Conservation (phyloP, 2,113 vertebrate species). For the Sinocyclocheilus anophthalmus region DNA sequence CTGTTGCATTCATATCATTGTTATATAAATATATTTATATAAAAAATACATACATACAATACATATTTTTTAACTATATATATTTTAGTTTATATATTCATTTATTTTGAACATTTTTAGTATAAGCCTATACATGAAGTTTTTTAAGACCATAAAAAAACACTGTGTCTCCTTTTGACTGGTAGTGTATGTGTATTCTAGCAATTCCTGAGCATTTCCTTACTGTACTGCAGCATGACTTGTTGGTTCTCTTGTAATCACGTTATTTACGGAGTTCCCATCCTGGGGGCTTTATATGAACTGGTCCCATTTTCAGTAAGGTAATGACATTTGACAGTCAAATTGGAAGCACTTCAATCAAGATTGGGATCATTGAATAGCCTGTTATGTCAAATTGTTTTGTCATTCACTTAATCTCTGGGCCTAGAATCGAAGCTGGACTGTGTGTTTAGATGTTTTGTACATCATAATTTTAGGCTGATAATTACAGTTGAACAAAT, state of each 20-base stretch:
- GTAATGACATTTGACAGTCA: constrained; percentile 72
- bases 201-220: background rate
- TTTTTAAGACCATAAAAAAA: background rate
- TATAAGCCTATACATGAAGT: background rate
- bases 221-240: constrained; percentile 13
- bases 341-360: constrained; percentile 68
- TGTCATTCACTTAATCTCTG: constrained; percentile 58
- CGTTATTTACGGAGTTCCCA: constrained; percentile 27
- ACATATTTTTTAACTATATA: background rate
- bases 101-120: background rate
- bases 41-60: too few species aligned
- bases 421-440: constrained; percentile 51
- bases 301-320: constrained; percentile 63
- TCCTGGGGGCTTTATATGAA: constrained; percentile 63
- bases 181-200: background rate
- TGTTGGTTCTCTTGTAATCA: constrained; percentile 21
- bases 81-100: background rate
- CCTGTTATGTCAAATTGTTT: constrained; percentile 64
- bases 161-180: background rate
- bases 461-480: constrained; percentile 60
- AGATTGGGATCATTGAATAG: constrained; percentile 66
- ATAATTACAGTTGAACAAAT: constrained; percentile 61
- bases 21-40: background rate
- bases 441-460: constrained; percentile 57
- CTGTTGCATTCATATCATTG: background rate